Conservation (phyloP, 2,797 vertebrate genomes). For the Thripadectes ignobilis region DNA sequence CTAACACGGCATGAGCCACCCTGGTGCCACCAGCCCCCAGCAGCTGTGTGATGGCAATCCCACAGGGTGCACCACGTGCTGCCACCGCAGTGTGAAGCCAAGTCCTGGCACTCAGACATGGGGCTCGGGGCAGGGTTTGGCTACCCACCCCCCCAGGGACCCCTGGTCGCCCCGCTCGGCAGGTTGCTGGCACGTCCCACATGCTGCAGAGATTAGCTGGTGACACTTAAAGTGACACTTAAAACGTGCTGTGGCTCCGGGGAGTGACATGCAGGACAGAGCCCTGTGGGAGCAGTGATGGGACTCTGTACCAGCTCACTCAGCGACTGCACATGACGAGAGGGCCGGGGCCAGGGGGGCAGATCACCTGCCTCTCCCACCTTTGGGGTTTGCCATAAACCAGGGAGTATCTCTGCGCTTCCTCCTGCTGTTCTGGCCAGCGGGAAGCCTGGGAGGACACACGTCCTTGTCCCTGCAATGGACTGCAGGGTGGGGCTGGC, state of each 20-base stretch:
- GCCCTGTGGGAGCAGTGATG: accelerated
- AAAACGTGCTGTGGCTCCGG: background rate
- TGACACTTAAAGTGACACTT: conserved; percentile 46
- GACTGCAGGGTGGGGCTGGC: background rate
- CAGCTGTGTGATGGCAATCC: background rate
- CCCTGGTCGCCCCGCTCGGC: accelerated
- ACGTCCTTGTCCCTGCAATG: accelerated
- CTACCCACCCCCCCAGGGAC: background rate
- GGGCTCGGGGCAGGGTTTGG: background rate
- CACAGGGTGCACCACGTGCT: accelerated
- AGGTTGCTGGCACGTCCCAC: background rate
- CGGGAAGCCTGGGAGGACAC: background rate
- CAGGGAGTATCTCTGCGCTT: accelerated
- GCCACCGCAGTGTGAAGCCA: accelerated
- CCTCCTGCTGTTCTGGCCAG: accelerated
- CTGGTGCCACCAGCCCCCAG: background rate
- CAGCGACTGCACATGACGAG: accelerated
- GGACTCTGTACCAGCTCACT: background rate
- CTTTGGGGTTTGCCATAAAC: background rate
- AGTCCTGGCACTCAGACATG: background rate
- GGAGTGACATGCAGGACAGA: background rate
- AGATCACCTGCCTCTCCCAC: background rate
- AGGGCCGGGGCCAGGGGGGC: accelerated
- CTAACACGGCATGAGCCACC: background rate
- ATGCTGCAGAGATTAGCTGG: background rate